Percentiles rank a stretch among this genome's conserved stretches.
These are phyloP conservation scores for Cyanoderma ruficeps DNA, from an alignment of 2,113 vertebrate species.

Conservation along the genomic window DNA sequence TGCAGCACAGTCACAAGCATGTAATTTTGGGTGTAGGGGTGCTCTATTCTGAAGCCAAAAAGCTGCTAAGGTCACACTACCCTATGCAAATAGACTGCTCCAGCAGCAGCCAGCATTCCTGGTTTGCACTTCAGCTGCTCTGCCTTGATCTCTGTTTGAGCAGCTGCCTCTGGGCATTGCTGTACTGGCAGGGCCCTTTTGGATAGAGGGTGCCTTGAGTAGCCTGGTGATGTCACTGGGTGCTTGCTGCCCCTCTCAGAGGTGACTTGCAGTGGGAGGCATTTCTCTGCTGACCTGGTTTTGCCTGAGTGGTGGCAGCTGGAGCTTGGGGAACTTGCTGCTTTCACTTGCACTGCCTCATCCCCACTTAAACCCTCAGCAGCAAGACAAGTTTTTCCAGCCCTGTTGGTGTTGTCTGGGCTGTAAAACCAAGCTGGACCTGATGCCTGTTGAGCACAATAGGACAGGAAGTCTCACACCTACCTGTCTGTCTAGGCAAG, in stretches of 20 bases:
- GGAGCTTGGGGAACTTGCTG: not conserved
- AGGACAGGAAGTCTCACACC: not conserved
- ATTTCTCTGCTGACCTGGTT: not conserved
- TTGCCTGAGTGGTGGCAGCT: not conserved
- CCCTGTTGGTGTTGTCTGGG: not conserved
- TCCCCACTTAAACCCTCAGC: not conserved
- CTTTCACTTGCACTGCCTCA: not conserved
- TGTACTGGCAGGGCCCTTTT: not conserved
- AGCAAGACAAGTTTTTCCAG: conserved; percentile 23
- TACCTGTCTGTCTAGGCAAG: conserved; percentile 81
- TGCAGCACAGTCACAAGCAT: not conserved
- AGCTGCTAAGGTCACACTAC: not conserved
- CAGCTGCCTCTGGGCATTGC: not conserved
- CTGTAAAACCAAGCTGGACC: not conserved
- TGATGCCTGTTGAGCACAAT: not conserved
- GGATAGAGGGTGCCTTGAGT: not conserved
- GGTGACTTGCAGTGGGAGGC: not conserved
- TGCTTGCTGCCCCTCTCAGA: not conserved
- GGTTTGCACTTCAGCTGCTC: not conserved
- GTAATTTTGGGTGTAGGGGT: not conserved
- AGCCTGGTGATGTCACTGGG: not conserved
- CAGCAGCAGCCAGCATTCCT: not conserved
- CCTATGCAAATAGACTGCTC: not conserved
- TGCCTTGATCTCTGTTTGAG: not conserved
- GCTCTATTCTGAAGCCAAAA: not conserved